Percentiles rank a stretch among this genome's conserved stretches.
Evolutionary conservation across 2,888 invertebrate genomes (phyloP).

Genomic region (Spatulosminthurus flaviceps): DNA sequence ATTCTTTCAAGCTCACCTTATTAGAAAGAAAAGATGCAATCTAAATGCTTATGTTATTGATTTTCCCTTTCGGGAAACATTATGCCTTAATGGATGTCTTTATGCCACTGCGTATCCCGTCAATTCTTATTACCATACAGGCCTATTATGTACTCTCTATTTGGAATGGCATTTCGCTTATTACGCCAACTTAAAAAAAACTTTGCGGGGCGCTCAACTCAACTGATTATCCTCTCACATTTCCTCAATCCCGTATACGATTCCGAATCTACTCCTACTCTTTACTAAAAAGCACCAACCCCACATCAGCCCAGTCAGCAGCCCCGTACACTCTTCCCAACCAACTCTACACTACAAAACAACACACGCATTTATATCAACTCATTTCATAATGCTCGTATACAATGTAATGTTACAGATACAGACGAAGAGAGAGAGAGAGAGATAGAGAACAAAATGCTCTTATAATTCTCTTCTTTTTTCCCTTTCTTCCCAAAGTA

Average conservation of each 20-base stretch:
- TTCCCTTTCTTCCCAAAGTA: neutral
- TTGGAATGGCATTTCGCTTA: conserved; percentile 55
- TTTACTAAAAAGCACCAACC: neutral
- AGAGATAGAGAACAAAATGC: conserved; percentile 30
- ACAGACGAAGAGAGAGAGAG: conserved; percentile 16
- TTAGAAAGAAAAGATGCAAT: conserved; percentile 62
- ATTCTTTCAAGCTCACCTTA: conserved; percentile 62
- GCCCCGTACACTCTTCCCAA: neutral
- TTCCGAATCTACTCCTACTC: neutral
- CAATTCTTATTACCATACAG: conserved; percentile 62
- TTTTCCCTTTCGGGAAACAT: conserved; percentile 63
- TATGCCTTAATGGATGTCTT: conserved; percentile 64
- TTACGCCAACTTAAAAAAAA: conserved; percentile 54
- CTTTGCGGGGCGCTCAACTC: conserved; percentile 48
- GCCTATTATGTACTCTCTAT: conserved; percentile 50
- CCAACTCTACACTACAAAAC: neutral
- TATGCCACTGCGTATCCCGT: conserved; percentile 61
- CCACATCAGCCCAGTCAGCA: neutral
- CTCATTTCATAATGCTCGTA: conserved; percentile 40
- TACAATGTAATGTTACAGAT: neutral
- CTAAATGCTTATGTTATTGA: conserved; percentile 63
- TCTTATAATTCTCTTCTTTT: conserved; percentile 29
- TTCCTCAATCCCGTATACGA: conserved; percentile 43
- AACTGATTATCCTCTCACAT: conserved; percentile 55
- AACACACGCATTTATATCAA: conserved; percentile 40